Conservation (phyloP, 2,113 vertebrate species). For the Anarrhichthys ocellatus region DNA sequence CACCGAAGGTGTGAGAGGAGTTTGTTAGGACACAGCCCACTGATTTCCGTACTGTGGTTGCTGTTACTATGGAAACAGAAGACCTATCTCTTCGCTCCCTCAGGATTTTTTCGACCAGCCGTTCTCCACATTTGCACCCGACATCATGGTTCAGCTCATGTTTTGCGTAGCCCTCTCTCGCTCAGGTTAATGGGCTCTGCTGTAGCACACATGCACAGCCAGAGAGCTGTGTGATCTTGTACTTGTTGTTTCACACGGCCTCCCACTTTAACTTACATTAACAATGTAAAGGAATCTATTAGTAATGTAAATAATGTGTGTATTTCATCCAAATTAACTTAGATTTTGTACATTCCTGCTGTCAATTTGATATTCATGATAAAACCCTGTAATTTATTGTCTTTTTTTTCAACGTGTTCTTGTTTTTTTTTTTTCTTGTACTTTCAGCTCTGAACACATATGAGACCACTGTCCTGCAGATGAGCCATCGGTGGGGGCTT, state of each 20-base stretch:
- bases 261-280: not conserved
- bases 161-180: conserved; percentile 3
- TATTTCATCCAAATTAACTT: not conserved
- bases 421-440: conserved; percentile 32
- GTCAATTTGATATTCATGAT: not conserved
- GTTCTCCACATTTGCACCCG: conserved; percentile 47
- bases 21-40: conserved; percentile 54
- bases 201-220: not conserved
- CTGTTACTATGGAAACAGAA: conserved; percentile 77
- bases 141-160: conserved; percentile 42
- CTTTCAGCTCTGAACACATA: conserved; percentile 88
- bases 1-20: conserved; percentile 54
- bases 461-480: conserved; percentile 93
- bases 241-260: not conserved
- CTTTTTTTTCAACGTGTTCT: conserved; percentile 9
- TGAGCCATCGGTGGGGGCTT: conserved; percentile 92
- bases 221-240: not conserved
- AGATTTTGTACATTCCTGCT: not conserved
- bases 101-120: conserved; percentile 42
- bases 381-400: not conserved
- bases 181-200: conserved; percentile 17
- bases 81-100: conserved; percentile 52
- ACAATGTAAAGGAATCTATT: not conserved
- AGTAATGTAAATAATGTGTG: not conserved
- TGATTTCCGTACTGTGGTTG: conserved; percentile 57